A percentile compares a stretch with the other conserved stretches of the same genome.
phyloP scores from a whole-genome alignment of 2,888 invertebrate genomes.

The Dyspetes luteomarginatus region DNA sequence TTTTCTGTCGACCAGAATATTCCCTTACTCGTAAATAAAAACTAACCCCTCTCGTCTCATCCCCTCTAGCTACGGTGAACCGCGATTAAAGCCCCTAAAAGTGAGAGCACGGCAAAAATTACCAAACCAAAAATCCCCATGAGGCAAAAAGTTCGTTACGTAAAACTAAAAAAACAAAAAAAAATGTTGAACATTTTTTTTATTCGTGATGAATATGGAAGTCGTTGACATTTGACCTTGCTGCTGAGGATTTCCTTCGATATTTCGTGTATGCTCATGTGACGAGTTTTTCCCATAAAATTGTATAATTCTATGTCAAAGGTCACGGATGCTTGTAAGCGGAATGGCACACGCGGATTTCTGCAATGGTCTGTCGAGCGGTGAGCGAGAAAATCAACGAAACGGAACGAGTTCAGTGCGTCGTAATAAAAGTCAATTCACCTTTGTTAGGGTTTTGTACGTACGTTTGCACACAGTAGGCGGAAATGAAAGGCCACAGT shows the following conservation, averaged over 20 bases:
- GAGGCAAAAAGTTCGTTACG: background rate
- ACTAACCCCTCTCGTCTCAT: slow-evolving; percentile 1
- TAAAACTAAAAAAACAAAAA: background rate
- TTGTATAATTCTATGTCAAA: slow-evolving; percentile 34
- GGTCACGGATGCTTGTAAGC: slow-evolving; percentile 50
- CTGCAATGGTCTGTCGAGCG: background rate
- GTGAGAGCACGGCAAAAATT: background rate
- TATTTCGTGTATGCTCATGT: background rate
- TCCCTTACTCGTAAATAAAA: slow-evolving; percentile 29
- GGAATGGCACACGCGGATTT: slow-evolving; percentile 7
- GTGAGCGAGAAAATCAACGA: slow-evolving; percentile 27
- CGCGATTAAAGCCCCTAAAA: slow-evolving; percentile 18
- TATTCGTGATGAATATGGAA: background rate
- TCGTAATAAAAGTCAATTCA: background rate
- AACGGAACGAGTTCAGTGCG: slow-evolving; percentile 37
- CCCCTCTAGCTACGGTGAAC: slow-evolving; percentile 14
- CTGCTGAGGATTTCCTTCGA: background rate
- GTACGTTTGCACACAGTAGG: background rate
- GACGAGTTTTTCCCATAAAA: slow-evolving; percentile 33
- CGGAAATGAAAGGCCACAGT: background rate
- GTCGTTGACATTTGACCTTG: slow-evolving; percentile 29
- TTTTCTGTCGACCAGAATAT: slow-evolving; percentile 3
- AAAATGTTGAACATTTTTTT: background rate
- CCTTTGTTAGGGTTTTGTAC: background rate
- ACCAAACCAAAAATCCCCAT: slow-evolving; percentile 8